Evolutionary conservation across 2,797 vertebrate species (phyloP).

Genomic region (Rousettus madagascariensis): DNA sequence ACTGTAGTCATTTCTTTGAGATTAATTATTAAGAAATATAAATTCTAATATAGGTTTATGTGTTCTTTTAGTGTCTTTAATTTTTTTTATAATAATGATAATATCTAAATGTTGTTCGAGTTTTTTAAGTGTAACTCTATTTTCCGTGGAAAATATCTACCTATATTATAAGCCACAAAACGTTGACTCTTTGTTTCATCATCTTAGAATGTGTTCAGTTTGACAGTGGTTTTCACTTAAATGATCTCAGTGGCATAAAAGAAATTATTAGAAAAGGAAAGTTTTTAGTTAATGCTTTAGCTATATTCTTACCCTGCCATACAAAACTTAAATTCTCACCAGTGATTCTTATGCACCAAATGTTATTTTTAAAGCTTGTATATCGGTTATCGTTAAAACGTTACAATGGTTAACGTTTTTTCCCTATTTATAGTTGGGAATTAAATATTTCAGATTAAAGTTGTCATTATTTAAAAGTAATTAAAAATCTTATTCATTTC

Average conservation of each 20-base stretch:
- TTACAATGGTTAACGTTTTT: neutral
- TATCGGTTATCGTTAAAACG: neutral
- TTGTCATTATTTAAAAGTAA: constrained; percentile 22
- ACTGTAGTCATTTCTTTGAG: neutral
- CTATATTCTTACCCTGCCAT: neutral
- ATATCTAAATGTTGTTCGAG: neutral
- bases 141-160: neutral
- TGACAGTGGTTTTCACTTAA: neutral
- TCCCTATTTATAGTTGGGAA: neutral
- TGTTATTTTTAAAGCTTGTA: neutral
- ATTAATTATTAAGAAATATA: neutral
- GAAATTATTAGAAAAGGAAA: neutral
- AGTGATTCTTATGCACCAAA: neutral
- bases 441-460: neutral
- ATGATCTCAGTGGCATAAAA: neutral
- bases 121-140: neutral
- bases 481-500: neutral
- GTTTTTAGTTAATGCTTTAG: neutral
- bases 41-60: neutral
- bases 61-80: neutral
- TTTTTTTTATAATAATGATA: neutral
- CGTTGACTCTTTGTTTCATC: neutral
- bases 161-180: neutral
- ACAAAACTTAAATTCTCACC: neutral
- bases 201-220: neutral